phyloP scores from a whole-genome alignment of 2,888 invertebrate genomes.

The Mylabris sibirica region DNA sequence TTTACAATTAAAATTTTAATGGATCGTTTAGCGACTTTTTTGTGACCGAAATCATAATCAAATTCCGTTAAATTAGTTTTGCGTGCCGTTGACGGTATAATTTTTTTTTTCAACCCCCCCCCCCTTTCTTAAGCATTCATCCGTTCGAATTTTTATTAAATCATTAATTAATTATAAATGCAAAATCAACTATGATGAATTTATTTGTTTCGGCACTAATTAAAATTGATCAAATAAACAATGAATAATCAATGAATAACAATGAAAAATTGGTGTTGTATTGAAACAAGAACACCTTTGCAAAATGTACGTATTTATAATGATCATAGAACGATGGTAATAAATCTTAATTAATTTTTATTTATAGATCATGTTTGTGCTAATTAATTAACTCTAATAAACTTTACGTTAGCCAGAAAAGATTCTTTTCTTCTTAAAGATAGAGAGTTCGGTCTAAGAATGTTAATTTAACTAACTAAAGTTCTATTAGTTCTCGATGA shows the following conservation, averaged over 20 bases:
- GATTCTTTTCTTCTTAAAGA: no score
- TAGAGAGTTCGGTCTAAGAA: background rate
- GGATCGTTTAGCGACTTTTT: background rate
- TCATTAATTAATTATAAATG: background rate
- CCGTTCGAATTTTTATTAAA: background rate
- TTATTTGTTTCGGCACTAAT: background rate
- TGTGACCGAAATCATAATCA: background rate
- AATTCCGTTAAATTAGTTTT: background rate
- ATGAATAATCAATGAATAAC: background rate
- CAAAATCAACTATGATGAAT: background rate
- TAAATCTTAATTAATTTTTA: constrained; percentile 30
- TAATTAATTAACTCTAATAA: constrained; percentile 30
- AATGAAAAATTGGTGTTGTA: background rate
- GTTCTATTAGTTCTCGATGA: background rate
- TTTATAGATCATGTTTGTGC: constrained; percentile 22
- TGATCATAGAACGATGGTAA: constrained; percentile 22
- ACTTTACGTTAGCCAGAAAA: constrained; percentile 7
- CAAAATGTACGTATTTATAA: background rate
- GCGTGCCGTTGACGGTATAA: background rate
- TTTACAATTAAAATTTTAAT: background rate
- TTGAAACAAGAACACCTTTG: background rate
- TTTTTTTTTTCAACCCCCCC: background rate
- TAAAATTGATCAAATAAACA: background rate
- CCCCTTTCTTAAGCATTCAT: background rate
- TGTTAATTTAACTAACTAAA: background rate